These are phyloP conservation scores for Anser brachyrhynchus DNA, from an alignment of 2,113 vertebrate genomes.

Conservation along the genomic window DNA sequence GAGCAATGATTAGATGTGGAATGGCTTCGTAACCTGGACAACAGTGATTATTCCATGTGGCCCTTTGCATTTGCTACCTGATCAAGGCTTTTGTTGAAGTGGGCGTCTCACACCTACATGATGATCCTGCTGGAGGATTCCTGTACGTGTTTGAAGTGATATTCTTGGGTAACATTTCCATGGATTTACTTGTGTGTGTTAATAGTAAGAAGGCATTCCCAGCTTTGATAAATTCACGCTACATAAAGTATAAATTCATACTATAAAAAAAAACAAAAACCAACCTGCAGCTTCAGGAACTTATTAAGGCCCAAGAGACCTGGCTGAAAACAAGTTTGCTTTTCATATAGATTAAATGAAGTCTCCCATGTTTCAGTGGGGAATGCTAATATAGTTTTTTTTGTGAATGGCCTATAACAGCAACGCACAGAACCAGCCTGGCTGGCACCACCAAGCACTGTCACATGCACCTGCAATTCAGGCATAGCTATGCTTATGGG, in stretches of 20 bases:
- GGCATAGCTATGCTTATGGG: not conserved
- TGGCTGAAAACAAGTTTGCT: not conserved
- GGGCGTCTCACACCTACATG: not conserved
- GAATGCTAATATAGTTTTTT: not conserved
- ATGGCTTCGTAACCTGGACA: not conserved
- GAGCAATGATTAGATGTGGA: not conserved
- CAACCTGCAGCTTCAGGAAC: not conserved
- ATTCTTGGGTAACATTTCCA: not conserved
- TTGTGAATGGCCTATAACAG: not conserved
- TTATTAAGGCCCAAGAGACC: not conserved
- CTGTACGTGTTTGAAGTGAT: not conserved
- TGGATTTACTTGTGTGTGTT: not conserved
- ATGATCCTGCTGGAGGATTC: not conserved
- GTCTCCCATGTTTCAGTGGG: not conserved
- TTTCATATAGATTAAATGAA: not conserved
- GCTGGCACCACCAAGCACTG: not conserved
- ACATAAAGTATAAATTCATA: too few relatives aligned
- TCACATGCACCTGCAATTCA: not conserved
- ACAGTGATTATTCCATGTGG: not conserved
- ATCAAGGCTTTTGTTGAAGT: not conserved
- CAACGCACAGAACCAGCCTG: not conserved
- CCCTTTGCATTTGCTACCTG: not conserved
- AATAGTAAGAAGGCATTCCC: not conserved
- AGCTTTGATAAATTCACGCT: not conserved
- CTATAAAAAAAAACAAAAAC: too few relatives aligned